Conservation (phyloP, 1,140 invertebrate genomes). For the Nomia melanderi region DNA sequence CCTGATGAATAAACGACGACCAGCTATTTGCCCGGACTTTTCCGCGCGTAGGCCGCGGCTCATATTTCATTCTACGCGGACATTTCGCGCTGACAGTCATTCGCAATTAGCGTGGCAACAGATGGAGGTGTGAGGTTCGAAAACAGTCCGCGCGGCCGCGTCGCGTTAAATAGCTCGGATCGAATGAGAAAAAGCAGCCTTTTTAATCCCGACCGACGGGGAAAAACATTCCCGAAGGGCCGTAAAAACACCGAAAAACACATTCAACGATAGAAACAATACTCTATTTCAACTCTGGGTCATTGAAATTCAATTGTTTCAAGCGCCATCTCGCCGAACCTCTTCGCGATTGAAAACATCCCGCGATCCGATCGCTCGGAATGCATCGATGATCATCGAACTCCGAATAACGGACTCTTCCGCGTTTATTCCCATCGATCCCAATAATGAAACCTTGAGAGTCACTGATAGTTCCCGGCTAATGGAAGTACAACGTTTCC, state of each 20-base stretch:
- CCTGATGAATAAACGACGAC: slow-evolving; percentile 38
- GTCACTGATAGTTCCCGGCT: too few relatives aligned
- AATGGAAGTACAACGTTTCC: not conserved
- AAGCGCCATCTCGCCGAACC: too few relatives aligned
- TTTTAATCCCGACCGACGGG: not conserved
- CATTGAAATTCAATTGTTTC: too few relatives aligned
- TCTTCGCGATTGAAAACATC: too few relatives aligned
- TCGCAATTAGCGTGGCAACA: slow-evolving; percentile 43
- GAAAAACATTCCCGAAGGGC: not conserved
- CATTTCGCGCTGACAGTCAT: slow-evolving; percentile 33
- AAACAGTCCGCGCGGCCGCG: not conserved
- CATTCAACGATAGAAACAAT: not conserved
- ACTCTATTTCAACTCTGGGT: too few relatives aligned
- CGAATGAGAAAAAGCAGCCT: not conserved
- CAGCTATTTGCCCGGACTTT: slow-evolving; percentile 30
- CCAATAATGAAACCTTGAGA: too few relatives aligned
- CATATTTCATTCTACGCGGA: slow-evolving; percentile 44
- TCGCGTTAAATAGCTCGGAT: not conserved
- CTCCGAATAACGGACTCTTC: too few relatives aligned
- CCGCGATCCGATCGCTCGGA: too few relatives aligned
- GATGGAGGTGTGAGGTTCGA: slow-evolving; percentile 6
- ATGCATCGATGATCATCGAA: too few relatives aligned
- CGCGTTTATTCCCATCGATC: too few relatives aligned
- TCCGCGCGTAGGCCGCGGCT: not conserved
- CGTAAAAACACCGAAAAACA: not conserved